Evolutionary conservation across 2,113 vertebrate species (phyloP).

Genomic region (Colossoma macropomum): DNA sequence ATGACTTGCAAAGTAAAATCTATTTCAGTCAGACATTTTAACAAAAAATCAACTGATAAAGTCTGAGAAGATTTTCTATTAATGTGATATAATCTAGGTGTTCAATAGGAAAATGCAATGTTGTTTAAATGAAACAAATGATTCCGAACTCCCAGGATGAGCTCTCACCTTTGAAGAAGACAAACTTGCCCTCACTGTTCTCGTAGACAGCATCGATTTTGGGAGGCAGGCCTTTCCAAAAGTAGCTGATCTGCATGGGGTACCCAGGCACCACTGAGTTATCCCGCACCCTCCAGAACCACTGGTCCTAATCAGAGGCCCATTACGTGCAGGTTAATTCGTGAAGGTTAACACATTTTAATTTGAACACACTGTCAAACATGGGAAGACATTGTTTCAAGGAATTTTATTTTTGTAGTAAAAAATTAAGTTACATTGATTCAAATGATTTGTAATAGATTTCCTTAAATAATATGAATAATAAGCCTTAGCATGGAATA

Average conservation of each 20-base stretch:
- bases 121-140: not conserved
- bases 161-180: slow-evolving; percentile 97
- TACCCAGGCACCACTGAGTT: slow-evolving; percentile 97
- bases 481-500: no score
- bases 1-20: not conserved
- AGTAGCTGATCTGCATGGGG: slow-evolving; percentile 97
- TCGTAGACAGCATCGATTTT: slow-evolving; percentile 98
- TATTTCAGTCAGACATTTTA: not conserved
- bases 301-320: slow-evolving; percentile 87
- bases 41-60: not conserved
- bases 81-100: no score
- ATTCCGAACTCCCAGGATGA: not conserved
- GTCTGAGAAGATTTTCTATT: not conserved
- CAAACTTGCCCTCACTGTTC: slow-evolving; percentile 97
- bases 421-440: no score
- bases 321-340: not conserved
- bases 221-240: slow-evolving; percentile 94
- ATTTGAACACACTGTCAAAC: no score
- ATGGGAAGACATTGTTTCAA: no score
- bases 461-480: no score
- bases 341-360: no score
- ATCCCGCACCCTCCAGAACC: slow-evolving; percentile 98
- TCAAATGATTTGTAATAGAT: no score
- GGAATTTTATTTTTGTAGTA: no score
- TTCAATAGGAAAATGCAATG: not conserved